Conservation (phyloP, 2,888 invertebrate species). For the Lepidocyrtoides sp. region DNA sequence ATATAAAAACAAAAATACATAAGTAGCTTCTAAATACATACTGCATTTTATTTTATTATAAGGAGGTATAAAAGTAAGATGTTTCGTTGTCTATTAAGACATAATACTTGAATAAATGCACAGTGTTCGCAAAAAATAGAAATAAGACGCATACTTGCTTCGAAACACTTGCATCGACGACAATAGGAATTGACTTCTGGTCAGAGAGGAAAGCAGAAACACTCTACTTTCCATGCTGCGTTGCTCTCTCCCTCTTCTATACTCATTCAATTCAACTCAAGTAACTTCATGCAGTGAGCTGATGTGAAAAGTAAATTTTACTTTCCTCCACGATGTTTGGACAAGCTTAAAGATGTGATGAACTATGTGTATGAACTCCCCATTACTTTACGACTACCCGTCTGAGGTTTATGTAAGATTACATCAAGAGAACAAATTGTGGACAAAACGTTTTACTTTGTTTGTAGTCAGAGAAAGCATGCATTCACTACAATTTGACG, state of each 20-base stretch:
- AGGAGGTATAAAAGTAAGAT: neutral
- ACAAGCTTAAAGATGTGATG: slow-evolving; percentile 34
- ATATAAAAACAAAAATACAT: no score
- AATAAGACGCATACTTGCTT: neutral
- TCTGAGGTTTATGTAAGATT: slow-evolving; percentile 8
- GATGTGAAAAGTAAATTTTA: slow-evolving; percentile 25
- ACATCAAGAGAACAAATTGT: slow-evolving; percentile 22
- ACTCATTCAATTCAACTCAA: neutral
- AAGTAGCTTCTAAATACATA: no score
- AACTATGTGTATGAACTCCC: neutral
- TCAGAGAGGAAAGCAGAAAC: neutral
- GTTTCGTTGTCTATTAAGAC: neutral
- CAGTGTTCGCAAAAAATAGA: neutral
- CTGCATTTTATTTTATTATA: no score
- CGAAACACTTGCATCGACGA: neutral
- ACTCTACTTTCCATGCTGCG: neutral
- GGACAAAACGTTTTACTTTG: slow-evolving; percentile 2
- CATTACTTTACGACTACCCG: neutral
- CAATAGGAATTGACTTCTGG: neutral
- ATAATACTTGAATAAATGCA: neutral
- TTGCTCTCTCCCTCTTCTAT: no score
- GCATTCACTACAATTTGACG: neutral
- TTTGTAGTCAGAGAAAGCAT: neutral
- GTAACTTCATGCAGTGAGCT: neutral
- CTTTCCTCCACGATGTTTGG: slow-evolving; percentile 35